phyloP scores from a whole-genome alignment of 2,888 invertebrate species.

The Agriopis marginaria region DNA sequence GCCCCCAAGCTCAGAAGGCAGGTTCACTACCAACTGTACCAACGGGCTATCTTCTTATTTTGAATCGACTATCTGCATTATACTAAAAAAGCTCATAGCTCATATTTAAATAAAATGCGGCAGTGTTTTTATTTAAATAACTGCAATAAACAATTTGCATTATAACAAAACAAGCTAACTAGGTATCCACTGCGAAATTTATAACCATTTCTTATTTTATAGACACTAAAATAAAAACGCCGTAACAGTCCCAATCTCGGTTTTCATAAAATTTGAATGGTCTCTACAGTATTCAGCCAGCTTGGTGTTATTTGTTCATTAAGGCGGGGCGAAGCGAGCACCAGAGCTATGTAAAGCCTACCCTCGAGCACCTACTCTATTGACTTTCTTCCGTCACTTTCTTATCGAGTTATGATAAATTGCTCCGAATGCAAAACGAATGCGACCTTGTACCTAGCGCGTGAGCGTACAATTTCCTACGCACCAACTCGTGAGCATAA shows the following conservation, averaged over 20 bases:
- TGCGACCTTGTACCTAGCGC: constrained; percentile 50
- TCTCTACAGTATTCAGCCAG: constrained; percentile 49
- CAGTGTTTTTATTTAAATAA: neutral
- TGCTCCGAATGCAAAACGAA: constrained; percentile 54
- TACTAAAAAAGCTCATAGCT: no score
- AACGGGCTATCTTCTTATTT: no score
- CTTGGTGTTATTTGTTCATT: constrained; percentile 68
- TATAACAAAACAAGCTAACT: constrained; percentile 8
- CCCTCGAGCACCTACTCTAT: constrained; percentile 83
- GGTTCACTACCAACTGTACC: no score
- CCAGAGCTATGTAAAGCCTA: constrained; percentile 71
- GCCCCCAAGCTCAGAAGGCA: no score
- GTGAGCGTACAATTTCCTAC: constrained; percentile 57
- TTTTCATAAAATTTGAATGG: constrained; percentile 58
- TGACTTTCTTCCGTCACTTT: constrained; percentile 86
- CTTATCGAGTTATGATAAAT: constrained; percentile 84
- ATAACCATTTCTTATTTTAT: constrained; percentile 27
- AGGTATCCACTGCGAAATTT: constrained; percentile 11
- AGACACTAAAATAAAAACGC: constrained; percentile 48
- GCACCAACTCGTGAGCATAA: constrained; percentile 64
- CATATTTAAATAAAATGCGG: neutral
- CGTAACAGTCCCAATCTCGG: constrained; percentile 47
- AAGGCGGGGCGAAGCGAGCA: constrained; percentile 67
- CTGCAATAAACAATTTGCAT: constrained; percentile 7
- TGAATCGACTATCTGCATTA: no score